Evolutionary conservation across 2,113 vertebrate species (phyloP).

Genomic region (Todiramphus saurophagus): DNA sequence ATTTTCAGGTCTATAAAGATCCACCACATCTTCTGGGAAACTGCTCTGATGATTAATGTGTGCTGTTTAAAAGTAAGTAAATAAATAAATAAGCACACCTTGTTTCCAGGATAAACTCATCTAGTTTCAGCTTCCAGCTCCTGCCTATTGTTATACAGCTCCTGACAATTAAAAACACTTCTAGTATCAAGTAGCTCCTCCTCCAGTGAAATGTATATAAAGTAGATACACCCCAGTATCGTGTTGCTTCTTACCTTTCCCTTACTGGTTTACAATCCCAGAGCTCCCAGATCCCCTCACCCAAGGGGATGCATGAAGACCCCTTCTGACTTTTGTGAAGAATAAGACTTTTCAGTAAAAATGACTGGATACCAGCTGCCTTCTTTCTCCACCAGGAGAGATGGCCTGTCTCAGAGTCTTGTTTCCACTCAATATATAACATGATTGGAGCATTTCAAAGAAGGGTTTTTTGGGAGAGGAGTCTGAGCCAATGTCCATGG

Average conservation of each 20-base stretch:
- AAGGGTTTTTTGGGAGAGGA: not conserved
- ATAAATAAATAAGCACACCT: not conserved
- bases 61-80: not conserved
- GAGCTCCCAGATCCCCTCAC: not conserved
- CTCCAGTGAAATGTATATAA: not conserved
- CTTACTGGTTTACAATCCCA: not conserved
- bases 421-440: not conserved
- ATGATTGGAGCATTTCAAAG: not conserved
- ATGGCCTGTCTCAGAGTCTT: not conserved
- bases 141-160: accelerated
- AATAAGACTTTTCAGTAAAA: not conserved
- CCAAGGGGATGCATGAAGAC: not conserved
- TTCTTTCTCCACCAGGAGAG: not conserved
- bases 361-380: accelerated
- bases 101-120: not conserved
- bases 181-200: not conserved
- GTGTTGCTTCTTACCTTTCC: not conserved
- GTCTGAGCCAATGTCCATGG: not conserved
- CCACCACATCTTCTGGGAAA: not conserved
- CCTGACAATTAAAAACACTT: not conserved
- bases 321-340: not conserved
- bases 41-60: not conserved
- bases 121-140: not conserved
- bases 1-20: not conserved
- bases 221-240: not conserved